Percentiles rank a stretch among this genome's conserved stretches.
Conservation (phyloP, 2,797 vertebrate species). For the Hapalemur alaotrensis region DNA sequence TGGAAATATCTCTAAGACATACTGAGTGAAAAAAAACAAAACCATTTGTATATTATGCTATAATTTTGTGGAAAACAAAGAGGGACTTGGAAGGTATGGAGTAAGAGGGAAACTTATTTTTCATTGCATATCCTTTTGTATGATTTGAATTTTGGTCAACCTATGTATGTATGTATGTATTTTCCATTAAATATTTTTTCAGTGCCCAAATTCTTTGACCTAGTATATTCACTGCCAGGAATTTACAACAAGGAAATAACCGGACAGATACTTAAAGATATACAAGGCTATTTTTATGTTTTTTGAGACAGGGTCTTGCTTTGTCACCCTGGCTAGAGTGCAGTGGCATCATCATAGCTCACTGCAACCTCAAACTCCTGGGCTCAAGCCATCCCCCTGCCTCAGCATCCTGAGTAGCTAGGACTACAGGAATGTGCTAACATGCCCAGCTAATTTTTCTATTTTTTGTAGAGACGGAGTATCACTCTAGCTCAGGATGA, state of each 20-base stretch:
- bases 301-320: too few relatives aligned
- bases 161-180: background rate
- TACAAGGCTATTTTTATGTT: too few relatives aligned
- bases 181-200: background rate
- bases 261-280: background rate
- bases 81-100: background rate
- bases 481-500: too few relatives aligned
- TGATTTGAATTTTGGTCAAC: background rate
- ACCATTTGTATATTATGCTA: background rate
- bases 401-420: too few relatives aligned
- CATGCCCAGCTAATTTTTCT: too few relatives aligned
- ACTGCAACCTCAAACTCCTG: too few relatives aligned
- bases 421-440: too few relatives aligned
- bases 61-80: background rate
- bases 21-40: background rate
- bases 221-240: background rate
- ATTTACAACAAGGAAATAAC: background rate
- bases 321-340: too few relatives aligned
- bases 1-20: background rate
- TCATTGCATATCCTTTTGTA: background rate
- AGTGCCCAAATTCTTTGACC: background rate
- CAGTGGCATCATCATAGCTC: too few relatives aligned
- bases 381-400: too few relatives aligned
- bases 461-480: too few relatives aligned
- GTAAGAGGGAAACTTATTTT: background rate